Conservation (phyloP, 2,113 vertebrate genomes). For the Melanotaenia duboulayi region DNA sequence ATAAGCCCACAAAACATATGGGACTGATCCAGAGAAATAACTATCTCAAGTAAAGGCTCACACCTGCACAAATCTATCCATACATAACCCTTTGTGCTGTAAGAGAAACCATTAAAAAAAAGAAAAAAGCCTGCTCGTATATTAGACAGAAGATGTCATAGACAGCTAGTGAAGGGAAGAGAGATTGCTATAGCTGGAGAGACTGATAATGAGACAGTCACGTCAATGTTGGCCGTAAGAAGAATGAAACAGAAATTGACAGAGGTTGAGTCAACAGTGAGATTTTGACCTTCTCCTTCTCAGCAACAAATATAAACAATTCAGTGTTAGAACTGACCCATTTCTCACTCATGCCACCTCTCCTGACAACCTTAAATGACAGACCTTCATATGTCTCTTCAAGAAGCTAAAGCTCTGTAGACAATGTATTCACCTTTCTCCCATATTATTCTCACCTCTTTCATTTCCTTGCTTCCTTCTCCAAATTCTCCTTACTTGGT, state of each 20-base stretch:
- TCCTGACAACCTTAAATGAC: conserved; percentile 49
- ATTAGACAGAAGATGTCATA: conserved; percentile 5
- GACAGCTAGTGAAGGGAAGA: neutral
- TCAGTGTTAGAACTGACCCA: conserved; percentile 53
- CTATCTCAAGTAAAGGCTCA: conserved; percentile 51
- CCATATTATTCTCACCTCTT: neutral
- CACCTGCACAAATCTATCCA: conserved; percentile 29
- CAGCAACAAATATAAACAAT: conserved; percentile 65
- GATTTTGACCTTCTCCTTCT: conserved; percentile 67
- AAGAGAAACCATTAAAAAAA: conserved; percentile 20
- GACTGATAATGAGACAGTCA: conserved; percentile 25
- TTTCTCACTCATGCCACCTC: conserved; percentile 42
- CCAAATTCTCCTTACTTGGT: neutral
- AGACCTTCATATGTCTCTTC: conserved; percentile 11
- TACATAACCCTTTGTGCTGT: conserved; percentile 35
- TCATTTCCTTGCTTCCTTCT: neutral
- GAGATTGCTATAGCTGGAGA: neutral
- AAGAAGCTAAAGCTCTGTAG: conserved; percentile 4
- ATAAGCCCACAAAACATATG: conserved; percentile 65
- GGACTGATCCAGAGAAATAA: conserved; percentile 62
- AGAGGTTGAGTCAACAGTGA: conserved; percentile 44
- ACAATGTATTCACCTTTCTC: neutral
- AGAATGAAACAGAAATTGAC: conserved; percentile 29
- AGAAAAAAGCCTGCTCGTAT: conserved; percentile 11
- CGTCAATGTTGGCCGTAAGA: neutral